A percentile compares a stretch with the other conserved stretches of the same genome.
Conservation (phyloP, 64 coral and sea anemone genomes). For the Cladopsammia gracilis region DNA sequence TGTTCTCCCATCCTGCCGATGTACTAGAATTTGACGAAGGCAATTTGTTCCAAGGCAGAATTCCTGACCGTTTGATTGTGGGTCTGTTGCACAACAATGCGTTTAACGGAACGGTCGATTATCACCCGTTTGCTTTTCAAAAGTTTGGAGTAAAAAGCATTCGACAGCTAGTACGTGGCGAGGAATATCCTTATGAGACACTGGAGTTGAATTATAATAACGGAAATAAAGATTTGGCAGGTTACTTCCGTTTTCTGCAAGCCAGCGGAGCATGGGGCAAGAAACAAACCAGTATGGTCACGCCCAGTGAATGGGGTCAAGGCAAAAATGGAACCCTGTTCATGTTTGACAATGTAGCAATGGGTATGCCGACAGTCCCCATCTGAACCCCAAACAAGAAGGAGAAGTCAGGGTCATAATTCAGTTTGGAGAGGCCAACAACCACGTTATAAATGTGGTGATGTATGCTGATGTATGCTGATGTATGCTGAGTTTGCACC, state of each 20-base stretch:
- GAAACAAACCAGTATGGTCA: constrained; percentile 29
- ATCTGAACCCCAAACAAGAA: neutral
- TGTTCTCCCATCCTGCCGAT: neutral
- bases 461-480: constrained; percentile 26
- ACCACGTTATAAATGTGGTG: neutral
- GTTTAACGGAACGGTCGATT: too few relatives aligned
- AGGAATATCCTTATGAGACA: constrained; percentile 10
- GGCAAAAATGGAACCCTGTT: constrained; percentile 49
- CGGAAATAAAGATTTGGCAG: neutral
- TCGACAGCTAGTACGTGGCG: constrained; percentile 10
- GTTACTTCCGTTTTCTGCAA: neutral
- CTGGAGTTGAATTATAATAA: neutral
- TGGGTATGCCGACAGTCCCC: constrained; percentile 15
- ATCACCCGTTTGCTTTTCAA: constrained; percentile 34
- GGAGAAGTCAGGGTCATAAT: neutral
- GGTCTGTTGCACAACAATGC: neutral
- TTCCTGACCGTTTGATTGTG: constrained; percentile 28
- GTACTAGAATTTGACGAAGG: constrained; percentile 16
- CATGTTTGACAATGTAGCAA: constrained; percentile 60
- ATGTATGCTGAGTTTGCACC: too few relatives aligned
- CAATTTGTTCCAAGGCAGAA: constrained; percentile 18
- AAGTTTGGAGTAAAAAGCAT: constrained; percentile 26
- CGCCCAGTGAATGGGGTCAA: neutral
- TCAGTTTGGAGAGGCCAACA: neutral
- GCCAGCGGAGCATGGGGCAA: neutral